Conservation (phyloP, 2,888 invertebrate genomes). For the Orchesellides sinensis region DNA sequence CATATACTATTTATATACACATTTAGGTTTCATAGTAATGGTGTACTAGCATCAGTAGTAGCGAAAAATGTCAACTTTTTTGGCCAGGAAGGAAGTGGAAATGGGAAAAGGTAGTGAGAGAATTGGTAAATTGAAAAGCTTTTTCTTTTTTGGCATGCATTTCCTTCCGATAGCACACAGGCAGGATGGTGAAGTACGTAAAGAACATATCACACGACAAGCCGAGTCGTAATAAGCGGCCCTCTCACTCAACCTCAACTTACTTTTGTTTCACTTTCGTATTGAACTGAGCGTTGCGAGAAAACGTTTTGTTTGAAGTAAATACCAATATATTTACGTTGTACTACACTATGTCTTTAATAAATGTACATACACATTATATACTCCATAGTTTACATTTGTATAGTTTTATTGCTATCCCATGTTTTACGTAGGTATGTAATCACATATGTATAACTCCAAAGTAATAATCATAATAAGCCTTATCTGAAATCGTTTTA, state of each 20-base stretch:
- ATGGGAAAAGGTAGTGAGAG: slow-evolving; percentile 24
- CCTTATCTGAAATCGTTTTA: slow-evolving; percentile 54
- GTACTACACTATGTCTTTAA: no score
- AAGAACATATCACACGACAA: slow-evolving; percentile 35
- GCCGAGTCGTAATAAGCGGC: slow-evolving; percentile 47
- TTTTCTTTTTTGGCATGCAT: slow-evolving; percentile 50
- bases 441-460: no score
- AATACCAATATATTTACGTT: no score
- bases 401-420: no score
- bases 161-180: slow-evolving; percentile 36
- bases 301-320: no score
- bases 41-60: neutral
- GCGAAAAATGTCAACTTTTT: slow-evolving; percentile 32
- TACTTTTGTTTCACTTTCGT: slow-evolving; percentile 19
- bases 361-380: neutral
- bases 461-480: slow-evolving; percentile 36
- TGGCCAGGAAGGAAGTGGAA: slow-evolving; percentile 8
- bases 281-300: no score
- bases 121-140: slow-evolving; percentile 61
- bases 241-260: no score
- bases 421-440: no score
- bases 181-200: no score
- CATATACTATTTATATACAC: no score
- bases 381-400: no score
- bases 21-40: no score